Evolutionary conservation across 2,113 vertebrate species (phyloP), one percentile per base, ranked within the genome.

Genomic region (Hippocampus guttulatus): DNA sequence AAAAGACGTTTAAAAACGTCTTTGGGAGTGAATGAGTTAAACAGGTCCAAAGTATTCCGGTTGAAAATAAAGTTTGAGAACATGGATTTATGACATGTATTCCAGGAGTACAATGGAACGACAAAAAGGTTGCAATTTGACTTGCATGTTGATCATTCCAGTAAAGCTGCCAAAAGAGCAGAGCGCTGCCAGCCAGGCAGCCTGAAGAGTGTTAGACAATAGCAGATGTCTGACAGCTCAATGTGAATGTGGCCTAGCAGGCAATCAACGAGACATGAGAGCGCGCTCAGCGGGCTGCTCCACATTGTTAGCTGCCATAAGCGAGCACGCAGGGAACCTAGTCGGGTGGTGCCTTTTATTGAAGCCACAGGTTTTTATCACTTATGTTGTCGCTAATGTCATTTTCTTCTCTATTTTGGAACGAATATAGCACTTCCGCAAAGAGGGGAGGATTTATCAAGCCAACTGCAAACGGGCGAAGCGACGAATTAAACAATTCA

Each of bases 161-260:
- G 64, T 9, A 69, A 72, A 81, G 62, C 62, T 64, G 45, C 62
- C 74, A 55, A 73, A 76, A 75, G 30, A 60, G 60, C 47, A 57
- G 64, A 60, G 23, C 9, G 18, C 67, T 75, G 30, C 3, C 60
- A 38, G 71, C 68, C 74, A 70, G 69, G 68, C 67, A 38, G 61
- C 74, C 64, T 67, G 64, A 45, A 66, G 69, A 74, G 61, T 43
- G 61, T 71, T 66, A 77, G 75, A 80, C 73, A 78, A 81, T 65
- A 81, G 51, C 73, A 83, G 38, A 85, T 78, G 67, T 65, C 69
- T 80, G 78, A 76, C 66, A 16, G 15, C 45, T 65, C 49, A 51
- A 76, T 51, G 64, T 51, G 71, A 73, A 68, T 71, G 38, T 30
- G 72, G 30, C 54, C 73, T 57, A 78, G 64, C 64, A 70, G 47